A percentile compares a stretch with the other conserved stretches of the same genome.
Evolutionary conservation across 2,797 vertebrate species (phyloP).

Genomic region (Rhinatrema bivittatum): DNA sequence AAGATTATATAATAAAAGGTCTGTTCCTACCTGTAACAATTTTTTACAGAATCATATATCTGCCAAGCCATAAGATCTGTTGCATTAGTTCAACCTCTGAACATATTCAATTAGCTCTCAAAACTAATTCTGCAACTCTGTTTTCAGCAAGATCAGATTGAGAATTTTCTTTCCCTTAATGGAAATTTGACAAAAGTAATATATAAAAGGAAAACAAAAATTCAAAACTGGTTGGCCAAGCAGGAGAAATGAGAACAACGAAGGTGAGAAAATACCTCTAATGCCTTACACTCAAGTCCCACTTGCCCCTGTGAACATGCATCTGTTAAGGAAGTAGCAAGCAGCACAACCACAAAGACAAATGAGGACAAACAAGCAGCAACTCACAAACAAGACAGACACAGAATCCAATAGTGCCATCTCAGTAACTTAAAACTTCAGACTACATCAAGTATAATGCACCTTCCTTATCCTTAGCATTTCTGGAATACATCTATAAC

Average conservation of each 20-base stretch:
- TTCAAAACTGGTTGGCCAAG: background rate
- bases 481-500: too few relatives aligned
- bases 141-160: too few relatives aligned
- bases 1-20: background rate
- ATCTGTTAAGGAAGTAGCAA: constrained; percentile 17
- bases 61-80: constrained; percentile 23
- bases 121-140: background rate
- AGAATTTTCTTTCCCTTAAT: background rate
- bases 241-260: background rate
- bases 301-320: too few relatives aligned
- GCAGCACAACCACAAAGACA: constrained; percentile 17
- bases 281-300: too few relatives aligned
- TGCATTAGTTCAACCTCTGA: background rate
- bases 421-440: constrained; percentile 29
- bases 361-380: constrained; percentile 1
- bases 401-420: background rate
- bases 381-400: background rate
- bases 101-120: background rate
- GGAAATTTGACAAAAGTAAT: too few relatives aligned
- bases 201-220: background rate
- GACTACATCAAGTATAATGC: constrained; percentile 24
- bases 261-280: background rate
- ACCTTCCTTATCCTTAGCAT: too few relatives aligned
- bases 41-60: constrained; percentile 37
- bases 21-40: constrained; percentile 35